Evolutionary conservation across 2,797 vertebrate genomes (phyloP).

Genomic region (Prunella strophiata): DNA sequence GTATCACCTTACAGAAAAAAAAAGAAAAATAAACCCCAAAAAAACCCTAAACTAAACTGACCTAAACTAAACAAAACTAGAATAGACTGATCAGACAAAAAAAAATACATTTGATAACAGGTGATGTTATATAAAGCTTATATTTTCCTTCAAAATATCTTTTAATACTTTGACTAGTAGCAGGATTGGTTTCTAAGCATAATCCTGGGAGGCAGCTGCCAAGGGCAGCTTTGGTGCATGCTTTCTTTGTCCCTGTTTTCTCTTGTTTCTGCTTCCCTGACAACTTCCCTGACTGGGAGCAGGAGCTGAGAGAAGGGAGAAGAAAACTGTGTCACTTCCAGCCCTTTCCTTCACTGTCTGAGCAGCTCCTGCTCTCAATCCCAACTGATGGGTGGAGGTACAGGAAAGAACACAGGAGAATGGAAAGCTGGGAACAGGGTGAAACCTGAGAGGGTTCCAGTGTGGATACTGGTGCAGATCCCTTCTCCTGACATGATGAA

Average conservation of each 20-base stretch:
- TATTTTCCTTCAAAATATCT: neutral
- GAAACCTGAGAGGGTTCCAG: neutral
- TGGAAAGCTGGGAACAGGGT: neutral
- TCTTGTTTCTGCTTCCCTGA: neutral
- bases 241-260: neutral
- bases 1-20: neutral
- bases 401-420: neutral
- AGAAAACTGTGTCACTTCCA: neutral
- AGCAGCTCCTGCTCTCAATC: neutral
- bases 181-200: neutral
- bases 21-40: too few relatives aligned
- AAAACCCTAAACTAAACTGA: neutral
- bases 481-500: neutral
- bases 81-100: neutral
- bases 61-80: neutral
- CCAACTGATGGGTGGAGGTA: neutral
- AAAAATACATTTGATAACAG: neutral
- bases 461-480: neutral
- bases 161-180: neutral
- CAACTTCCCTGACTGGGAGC: neutral
- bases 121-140: neutral
- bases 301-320: neutral
- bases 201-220: neutral
- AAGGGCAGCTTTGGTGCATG: neutral
- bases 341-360: neutral